Percentiles rank a stretch among this genome's conserved stretches.
Evolutionary conservation across 2,797 vertebrate species (phyloP).

Genomic region (Poeciliopsis paucimaculata): DNA sequence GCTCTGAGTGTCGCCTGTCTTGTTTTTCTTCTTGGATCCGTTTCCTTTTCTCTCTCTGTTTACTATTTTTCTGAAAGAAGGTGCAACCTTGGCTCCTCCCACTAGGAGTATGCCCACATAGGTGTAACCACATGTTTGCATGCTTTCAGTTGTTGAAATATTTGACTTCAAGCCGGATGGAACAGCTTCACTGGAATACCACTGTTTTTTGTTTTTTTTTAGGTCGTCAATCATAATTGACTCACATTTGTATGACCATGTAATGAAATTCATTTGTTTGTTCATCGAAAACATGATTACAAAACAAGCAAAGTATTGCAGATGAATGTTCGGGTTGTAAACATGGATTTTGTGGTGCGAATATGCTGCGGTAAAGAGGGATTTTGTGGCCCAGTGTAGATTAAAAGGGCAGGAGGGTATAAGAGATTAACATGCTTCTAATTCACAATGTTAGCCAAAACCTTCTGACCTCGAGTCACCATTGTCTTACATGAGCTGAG

Average conservation of each 20-base stretch:
- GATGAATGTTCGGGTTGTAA: constrained; percentile 22
- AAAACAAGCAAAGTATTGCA: constrained; percentile 9
- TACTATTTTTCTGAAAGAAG: background rate
- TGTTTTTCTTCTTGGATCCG: constrained; percentile 16
- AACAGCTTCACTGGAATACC: constrained; percentile 8
- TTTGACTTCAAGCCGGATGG: constrained; percentile 12
- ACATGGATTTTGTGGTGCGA: constrained; percentile 17
- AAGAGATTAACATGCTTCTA: constrained; percentile 40
- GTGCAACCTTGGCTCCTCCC: constrained; percentile 33
- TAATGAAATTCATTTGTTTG: constrained; percentile 10
- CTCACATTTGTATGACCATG: background rate
- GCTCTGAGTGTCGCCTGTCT: constrained; percentile 7
- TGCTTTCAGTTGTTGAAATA: constrained; percentile 5
- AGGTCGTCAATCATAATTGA: background rate
- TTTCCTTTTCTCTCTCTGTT: background rate
- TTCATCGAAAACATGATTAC: background rate
- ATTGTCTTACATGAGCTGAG: background rate
- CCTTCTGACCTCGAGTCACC: constrained; percentile 1
- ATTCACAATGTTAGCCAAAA: constrained; percentile 15
- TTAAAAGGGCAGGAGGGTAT: constrained; percentile 23
- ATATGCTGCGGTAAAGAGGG: constrained; percentile 19
- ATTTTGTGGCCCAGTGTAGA: constrained; percentile 46
- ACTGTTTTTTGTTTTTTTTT: constrained; percentile 8
- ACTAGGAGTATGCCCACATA: constrained; percentile 32
- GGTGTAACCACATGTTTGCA: constrained; percentile 22